Evolutionary conservation across 2,797 vertebrate genomes (phyloP), one percentile per base, ranked within the genome.

Genomic region (Scolopax bukidnonensis): DNA sequence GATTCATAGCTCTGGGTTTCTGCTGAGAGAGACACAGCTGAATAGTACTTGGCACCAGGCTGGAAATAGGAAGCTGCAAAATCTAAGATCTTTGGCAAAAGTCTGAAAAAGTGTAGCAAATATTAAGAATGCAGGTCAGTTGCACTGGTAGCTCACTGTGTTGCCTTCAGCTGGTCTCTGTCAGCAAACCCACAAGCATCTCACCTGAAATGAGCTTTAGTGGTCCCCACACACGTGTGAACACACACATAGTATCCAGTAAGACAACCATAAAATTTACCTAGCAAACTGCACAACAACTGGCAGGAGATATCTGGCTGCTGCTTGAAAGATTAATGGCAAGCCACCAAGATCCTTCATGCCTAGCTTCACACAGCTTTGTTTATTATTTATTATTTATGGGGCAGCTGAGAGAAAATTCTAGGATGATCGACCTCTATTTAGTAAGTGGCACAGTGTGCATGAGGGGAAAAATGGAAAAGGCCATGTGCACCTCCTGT

Each of bases 331-430:
- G 84, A 84, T 89, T 94, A 90, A 95, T 90, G 71, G 77, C 89
- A 96, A 95, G 71, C 57, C 71, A 94, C 63, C 86, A 81, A 87
- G 53, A 94, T 71, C 84, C 75, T 95, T 95, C 91, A 93, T 84
- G 85, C 71, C 43, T 59, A 93, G 83, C 65, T 91, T 95, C 91
- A 95, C 80, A 81, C 33, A 90, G 79, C 51, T 86, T 90, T 95
- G 82, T 90, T 96, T 89, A 81, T 70, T 95, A 59, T 93, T 82
- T 89, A 90, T 95, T 93, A 92, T 96, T 96, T 84, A 89, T 87
- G 77, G 64, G 32, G 50, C 16, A 92, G 50, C 45, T 85, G 40
- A 89, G 56, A 83, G 67, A 90, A 94, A 94, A 94, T 81, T 94
- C 77, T 91, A 41, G 59, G 65, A 8, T 60, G 69, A 87, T 89